Conservation (phyloP, 2,113 vertebrate species). For the Mixornis gularis region DNA sequence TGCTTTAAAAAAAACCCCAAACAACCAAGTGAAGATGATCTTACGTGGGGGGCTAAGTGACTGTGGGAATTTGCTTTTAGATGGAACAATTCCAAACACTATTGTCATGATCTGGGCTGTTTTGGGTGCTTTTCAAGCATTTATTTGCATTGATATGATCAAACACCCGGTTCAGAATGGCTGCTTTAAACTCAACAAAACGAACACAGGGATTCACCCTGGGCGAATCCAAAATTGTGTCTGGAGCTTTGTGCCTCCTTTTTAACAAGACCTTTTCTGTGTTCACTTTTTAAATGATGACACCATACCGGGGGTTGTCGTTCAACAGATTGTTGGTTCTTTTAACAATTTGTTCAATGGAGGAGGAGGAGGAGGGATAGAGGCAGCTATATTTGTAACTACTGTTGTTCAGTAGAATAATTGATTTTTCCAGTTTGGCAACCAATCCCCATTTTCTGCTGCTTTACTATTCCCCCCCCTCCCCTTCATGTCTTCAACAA, state of each 20-base stretch:
- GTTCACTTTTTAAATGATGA: constrained; percentile 34
- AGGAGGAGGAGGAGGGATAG: constrained; percentile 54
- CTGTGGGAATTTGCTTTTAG: constrained; percentile 36
- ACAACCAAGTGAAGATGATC: background rate
- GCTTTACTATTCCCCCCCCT: background rate
- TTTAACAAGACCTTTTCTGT: constrained; percentile 48
- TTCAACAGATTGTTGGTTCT: constrained; percentile 63
- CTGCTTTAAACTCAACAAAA: constrained; percentile 49
- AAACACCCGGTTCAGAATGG: constrained; percentile 10
- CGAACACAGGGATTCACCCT: background rate
- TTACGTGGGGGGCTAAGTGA: background rate
- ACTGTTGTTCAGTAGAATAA: constrained; percentile 55
- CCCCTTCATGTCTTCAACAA: background rate
- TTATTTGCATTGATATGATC: constrained; percentile 53
- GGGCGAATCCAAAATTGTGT: background rate
- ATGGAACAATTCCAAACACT: background rate
- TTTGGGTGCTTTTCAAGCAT: constrained; percentile 56
- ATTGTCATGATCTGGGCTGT: background rate
- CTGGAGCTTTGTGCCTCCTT: constrained; percentile 25
- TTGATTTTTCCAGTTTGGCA: constrained; percentile 63
- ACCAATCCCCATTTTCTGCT: constrained; percentile 32
- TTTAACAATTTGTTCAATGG: constrained; percentile 64
- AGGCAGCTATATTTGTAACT: constrained; percentile 60
- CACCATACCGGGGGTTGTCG: constrained; percentile 17
- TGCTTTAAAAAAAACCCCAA: background rate